Conservation (phyloP, 2,113 vertebrate species). For the Tetrao urogallus region DNA sequence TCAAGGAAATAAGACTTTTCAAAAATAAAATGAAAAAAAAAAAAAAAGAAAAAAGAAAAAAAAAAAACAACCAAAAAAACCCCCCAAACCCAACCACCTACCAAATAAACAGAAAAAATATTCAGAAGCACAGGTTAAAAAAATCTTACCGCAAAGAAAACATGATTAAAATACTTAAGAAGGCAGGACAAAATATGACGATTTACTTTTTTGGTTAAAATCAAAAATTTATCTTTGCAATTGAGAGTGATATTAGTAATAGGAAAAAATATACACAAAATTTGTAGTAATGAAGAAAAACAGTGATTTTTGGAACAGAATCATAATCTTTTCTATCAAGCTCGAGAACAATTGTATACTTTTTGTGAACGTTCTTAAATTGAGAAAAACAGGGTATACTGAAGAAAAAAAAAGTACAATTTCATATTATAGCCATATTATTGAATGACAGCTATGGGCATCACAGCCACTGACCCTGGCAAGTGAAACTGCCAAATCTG, state of each 20-base stretch:
- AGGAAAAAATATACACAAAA: neutral
- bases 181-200: neutral
- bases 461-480: neutral
- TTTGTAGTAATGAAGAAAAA: neutral
- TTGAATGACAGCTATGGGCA: neutral
- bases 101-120: rapidly evolving
- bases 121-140: neutral
- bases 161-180: neutral
- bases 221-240: neutral
- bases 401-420: neutral
- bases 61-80: no score
- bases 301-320: neutral
- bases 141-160: neutral
- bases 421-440: neutral
- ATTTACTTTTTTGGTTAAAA: neutral
- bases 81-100: no score
- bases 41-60: neutral
- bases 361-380: neutral
- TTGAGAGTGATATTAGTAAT: neutral
- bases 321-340: neutral
- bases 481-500: neutral
- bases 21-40: neutral
- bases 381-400: neutral
- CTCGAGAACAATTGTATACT: neutral
- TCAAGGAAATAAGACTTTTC: neutral